Evolutionary conservation across 1,140 invertebrate genomes (phyloP), one percentile per base, ranked within the genome.

Genomic region (Lepidurus couesii): DNA sequence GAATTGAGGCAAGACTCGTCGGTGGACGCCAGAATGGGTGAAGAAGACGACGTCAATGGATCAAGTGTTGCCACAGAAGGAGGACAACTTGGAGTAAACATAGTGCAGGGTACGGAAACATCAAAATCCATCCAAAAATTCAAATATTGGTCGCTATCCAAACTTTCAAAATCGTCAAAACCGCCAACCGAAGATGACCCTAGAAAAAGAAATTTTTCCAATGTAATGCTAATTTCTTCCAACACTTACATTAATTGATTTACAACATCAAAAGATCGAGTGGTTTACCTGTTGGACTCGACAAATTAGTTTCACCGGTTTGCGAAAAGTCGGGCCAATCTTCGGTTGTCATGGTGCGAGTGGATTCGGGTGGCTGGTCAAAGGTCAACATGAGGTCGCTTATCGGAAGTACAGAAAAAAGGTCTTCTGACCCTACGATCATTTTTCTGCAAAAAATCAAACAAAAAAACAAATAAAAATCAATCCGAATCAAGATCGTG

Each of bases 121-220:
- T 65, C 53, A 65, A 65, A 65, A 65, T 65, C 53, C 53, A 65
- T 65, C 53, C 53, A 65, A 65, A 65, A 65, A 65, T 65, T 65
- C 21, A 65, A 65, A 65, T 65, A 65, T 65, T 65, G 53, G 53
- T 65, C 53, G 53, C 53, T 65, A 7, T 65, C 53, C 53, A 65
- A 65, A 65, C 53, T 65, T 21, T 65, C 53, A 65, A 65, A 65
- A 65, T 65, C 53, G 53, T 65, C 53, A 16, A 65, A 65, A 65
- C 53, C 53, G 53, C 53, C 53, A 65, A 65, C 53, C 53, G 53
- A 65, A 65, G 53, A 65, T 65, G 53, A 65, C 53, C 53, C 53
- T 65, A 65, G 16, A 65, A 65, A 7, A 21, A 21, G 7, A 65
- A 34, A 34, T 34, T 34, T 34, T 34, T 34, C 2, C 34, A 34